Evolutionary conservation across 2,113 vertebrate genomes (phyloP), one percentile per base, ranked within the genome.

Genomic region (Salvator merianae): DNA sequence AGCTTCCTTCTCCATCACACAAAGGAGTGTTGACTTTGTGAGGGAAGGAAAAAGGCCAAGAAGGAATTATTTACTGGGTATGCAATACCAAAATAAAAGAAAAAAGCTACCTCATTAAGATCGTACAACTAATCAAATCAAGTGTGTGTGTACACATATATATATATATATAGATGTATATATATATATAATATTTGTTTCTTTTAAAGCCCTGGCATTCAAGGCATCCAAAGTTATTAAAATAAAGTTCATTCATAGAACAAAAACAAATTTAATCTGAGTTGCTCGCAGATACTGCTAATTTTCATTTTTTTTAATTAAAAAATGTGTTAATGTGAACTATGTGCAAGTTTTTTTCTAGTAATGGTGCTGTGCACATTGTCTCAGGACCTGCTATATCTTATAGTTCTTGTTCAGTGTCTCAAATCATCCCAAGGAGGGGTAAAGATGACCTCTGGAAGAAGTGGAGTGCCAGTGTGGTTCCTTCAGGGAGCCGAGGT

Each of bases 201-300:
- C 84, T 95, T 96, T 97, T 96, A 96, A 95, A 97, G 96, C 96
- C 97, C 96, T 96, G 96, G 96, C 94, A 97, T 95, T 96, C 97
- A 97, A 97, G 97, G 97, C 97, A 94, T 97, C 95, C 94, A 90
- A 96, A 96, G 95, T 96, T 97, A 97, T 96, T 96, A 96, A 96
- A 96, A 96, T 96, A 97, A 97, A 97, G 96, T 96, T 97, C 96
- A 97, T 97, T 97, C 96, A 97, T 95, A 97, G 96, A 97, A 97
- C 96, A 97, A 97, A 97, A 96, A 96, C 95, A 97, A 97, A 95
- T 96, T 96, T 96, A 96, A 97, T 95, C 95, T 96, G 95, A 97
- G 96, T 95, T 92, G 94, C 95, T 96, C 96, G 97, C 97, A 97
- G 97, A 97, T 97, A 97, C 96, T 97, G 97, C 97, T 97, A 95